Percentiles rank a stretch among this genome's conserved stretches.
These are phyloP conservation scores for Sceloporus undulatus DNA, from an alignment of 2,113 vertebrate species.

Conservation along the genomic window DNA sequence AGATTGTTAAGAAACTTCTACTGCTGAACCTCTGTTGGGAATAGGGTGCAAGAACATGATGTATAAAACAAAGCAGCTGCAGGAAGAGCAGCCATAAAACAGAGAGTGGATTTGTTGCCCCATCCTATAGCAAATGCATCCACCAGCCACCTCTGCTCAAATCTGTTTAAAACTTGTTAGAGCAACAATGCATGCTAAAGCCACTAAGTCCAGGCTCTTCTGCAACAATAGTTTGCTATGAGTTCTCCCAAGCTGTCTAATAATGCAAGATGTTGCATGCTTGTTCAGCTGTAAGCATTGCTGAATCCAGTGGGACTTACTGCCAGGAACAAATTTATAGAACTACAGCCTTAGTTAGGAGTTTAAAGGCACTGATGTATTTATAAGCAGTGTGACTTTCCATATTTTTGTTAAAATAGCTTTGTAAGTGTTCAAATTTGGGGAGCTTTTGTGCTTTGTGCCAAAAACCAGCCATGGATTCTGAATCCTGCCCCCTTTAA, in stretches of 20 bases:
- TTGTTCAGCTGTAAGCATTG: too few species aligned
- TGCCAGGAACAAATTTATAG: not conserved
- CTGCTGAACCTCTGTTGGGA: too few species aligned
- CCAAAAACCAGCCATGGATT: conserved; percentile 12
- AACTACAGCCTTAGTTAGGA: not conserved
- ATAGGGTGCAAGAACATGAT: too few species aligned
- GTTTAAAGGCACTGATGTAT: not conserved
- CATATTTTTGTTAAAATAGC: conserved; percentile 3
- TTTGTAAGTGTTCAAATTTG: conserved; percentile 33
- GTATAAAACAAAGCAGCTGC: too few species aligned
- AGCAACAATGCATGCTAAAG: not conserved
- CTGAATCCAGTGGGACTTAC: too few species aligned
- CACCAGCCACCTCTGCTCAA: not conserved
- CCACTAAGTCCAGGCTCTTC: not conserved
- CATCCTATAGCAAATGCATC: not conserved
- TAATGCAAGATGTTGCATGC: too few species aligned
- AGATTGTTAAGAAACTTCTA: too few species aligned
- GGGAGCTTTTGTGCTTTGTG: conserved; percentile 43
- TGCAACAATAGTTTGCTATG: not conserved
- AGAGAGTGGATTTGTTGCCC: too few species aligned
- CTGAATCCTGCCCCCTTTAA: not conserved
- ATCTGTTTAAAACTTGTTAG: not conserved
- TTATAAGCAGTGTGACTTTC: not conserved
- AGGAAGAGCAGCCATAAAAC: too few species aligned
- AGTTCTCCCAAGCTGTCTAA: not conserved